Conservation (phyloP, 2,113 vertebrate genomes). For the Cyanoderma ruficeps region DNA sequence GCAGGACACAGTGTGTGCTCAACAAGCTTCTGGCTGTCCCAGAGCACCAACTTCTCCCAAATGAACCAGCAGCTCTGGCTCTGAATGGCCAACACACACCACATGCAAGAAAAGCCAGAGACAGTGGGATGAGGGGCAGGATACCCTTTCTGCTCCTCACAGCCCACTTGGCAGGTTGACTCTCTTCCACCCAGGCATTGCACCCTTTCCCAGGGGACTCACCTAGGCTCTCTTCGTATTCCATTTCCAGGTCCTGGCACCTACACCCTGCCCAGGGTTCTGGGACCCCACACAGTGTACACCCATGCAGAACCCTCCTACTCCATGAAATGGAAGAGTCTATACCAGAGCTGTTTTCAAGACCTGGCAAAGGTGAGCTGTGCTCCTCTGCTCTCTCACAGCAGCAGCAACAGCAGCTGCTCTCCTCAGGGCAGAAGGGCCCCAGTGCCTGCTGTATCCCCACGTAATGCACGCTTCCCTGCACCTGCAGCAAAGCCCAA, state of each 20-base stretch:
- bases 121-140: not conserved
- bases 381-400: not conserved
- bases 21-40: not conserved
- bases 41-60: not conserved
- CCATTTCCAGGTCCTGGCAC: not conserved
- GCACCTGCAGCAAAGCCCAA: not conserved
- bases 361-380: not conserved
- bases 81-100: rapidly evolving
- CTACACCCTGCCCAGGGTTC: not conserved
- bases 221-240: not conserved
- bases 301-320: not conserved
- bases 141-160: not conserved
- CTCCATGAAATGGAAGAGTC: not conserved
- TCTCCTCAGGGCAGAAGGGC: not conserved
- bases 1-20: not conserved
- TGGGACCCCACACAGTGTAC: not conserved
- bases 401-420: not conserved
- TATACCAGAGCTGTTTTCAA: not conserved
- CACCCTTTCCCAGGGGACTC: not conserved
- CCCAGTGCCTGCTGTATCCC: rapidly evolving
- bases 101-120: not conserved
- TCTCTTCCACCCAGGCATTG: not conserved
- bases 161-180: not conserved
- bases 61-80: not conserved
- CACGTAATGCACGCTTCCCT: rapidly evolving